Percentiles rank a stretch among this genome's conserved stretches.
phyloP scores from a whole-genome alignment of 2,888 invertebrate genomes.

The Meandrusa payeni region DNA sequence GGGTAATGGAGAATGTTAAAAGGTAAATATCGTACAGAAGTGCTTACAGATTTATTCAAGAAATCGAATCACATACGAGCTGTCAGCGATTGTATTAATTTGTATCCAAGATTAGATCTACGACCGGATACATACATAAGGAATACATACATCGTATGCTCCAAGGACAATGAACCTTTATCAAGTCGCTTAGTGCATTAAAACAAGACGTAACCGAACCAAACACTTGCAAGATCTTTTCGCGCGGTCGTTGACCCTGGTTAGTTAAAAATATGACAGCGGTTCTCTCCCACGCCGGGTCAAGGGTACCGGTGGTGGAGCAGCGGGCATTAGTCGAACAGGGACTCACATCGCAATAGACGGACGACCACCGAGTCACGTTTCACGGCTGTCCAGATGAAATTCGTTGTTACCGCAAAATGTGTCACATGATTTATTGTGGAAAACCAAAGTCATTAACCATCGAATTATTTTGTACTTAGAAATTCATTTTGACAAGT shows the following conservation, averaged over 20 bases:
- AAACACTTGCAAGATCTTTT: slow-evolving; percentile 31
- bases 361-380: not conserved
- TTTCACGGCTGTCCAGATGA: not conserved
- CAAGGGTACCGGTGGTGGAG: slow-evolving; percentile 48
- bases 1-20: slow-evolving; percentile 6
- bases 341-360: not conserved
- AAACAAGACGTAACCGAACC: slow-evolving; percentile 18
- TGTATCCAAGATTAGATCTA: slow-evolving; percentile 16
- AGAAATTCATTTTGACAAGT: no score
- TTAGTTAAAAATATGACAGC: slow-evolving; percentile 58
- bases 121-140: slow-evolving; percentile 6
- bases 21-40: slow-evolving; percentile 2
- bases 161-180: slow-evolving; percentile 27
- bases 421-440: slow-evolving; percentile 9
- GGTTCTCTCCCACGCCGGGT: slow-evolving; percentile 61
- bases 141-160: slow-evolving; percentile 5
- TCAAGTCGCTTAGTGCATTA: slow-evolving; percentile 25
- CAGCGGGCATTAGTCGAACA: not conserved
- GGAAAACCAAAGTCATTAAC: slow-evolving; percentile 3
- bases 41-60: slow-evolving; percentile 16
- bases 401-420: not conserved
- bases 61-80: slow-evolving; percentile 17
- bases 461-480: slow-evolving; percentile 16
- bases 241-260: slow-evolving; percentile 58
- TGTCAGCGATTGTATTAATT: slow-evolving; percentile 13